Percentiles rank a stretch among this genome's conserved stretches.
Evolutionary conservation across 2,113 vertebrate genomes (phyloP).

Genomic region (Phyllostomus hastatus): DNA sequence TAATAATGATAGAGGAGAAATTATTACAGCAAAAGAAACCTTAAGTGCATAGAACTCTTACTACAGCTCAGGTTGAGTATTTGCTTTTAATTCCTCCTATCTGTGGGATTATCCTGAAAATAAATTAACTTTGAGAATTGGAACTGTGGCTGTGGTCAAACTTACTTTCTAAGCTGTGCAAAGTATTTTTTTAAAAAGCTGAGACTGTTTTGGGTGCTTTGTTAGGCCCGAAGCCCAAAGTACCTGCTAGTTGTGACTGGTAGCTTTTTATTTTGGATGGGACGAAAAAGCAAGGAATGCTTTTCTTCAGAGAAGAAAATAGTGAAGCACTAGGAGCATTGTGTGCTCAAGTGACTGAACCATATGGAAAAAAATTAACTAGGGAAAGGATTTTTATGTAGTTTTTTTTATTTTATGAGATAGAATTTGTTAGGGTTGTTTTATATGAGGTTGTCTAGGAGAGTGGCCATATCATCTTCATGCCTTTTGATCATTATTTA

Average conservation of each 20-base stretch:
- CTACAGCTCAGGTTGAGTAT: conserved; percentile 18
- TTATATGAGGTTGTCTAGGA: background rate
- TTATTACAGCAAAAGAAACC: background rate
- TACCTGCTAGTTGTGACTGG: background rate
- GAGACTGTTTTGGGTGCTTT: background rate
- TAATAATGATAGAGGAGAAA: background rate
- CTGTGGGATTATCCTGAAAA: conserved; percentile 39
- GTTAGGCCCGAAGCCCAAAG: background rate
- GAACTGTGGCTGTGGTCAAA: background rate
- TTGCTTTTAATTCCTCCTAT: background rate
- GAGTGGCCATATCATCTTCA: background rate
- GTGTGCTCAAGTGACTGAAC: background rate
- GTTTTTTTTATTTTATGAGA: background rate
- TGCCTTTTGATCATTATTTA: background rate
- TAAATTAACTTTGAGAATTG: conserved; percentile 35
- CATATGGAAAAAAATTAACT: background rate
- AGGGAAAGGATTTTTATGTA: background rate
- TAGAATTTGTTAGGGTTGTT: background rate
- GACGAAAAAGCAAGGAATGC: background rate
- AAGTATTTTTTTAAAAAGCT: background rate
- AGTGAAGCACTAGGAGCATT: background rate
- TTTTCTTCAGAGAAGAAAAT: background rate
- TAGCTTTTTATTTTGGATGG: conserved; percentile 17
- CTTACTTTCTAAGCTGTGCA: background rate
- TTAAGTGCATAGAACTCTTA: background rate